Evolutionary conservation across 2,888 invertebrate genomes (phyloP).

Genomic region (Campoplex nolae): DNA sequence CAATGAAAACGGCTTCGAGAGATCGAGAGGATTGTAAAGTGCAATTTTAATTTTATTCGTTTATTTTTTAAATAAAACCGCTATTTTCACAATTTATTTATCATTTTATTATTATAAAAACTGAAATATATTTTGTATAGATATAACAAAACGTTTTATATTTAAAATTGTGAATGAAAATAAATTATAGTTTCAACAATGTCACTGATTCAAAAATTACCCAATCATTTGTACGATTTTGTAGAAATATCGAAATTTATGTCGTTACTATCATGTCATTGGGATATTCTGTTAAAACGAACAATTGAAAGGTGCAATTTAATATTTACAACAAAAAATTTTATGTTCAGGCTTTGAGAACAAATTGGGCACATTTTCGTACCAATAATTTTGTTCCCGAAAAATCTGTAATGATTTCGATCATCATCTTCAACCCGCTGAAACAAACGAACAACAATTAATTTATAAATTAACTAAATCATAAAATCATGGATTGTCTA

Average conservation of each 20-base stretch:
- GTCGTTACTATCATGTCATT: no score
- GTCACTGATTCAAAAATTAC: background rate
- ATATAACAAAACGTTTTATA: conserved; percentile 34
- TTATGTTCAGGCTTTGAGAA: background rate
- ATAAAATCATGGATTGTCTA: background rate
- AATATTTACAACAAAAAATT: background rate
- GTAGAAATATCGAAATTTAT: background rate
- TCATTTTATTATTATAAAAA: conserved; percentile 39
- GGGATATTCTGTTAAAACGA: no score
- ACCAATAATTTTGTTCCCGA: background rate
- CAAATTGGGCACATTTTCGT: background rate
- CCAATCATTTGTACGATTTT: background rate
- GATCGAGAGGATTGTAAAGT: background rate
- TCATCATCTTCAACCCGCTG: no score
- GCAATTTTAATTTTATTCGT: conserved; percentile 35
- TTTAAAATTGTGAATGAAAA: background rate
- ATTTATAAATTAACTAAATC: background rate
- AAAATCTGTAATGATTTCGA: background rate
- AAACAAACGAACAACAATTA: no score
- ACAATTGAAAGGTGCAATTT: background rate
- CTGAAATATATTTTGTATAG: conserved; percentile 62
- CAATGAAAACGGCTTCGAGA: background rate
- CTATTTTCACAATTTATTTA: conserved; percentile 44
- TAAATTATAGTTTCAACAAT: conserved; percentile 20
- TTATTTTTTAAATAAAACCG: conserved; percentile 18